phyloP scores from a whole-genome alignment of 2,888 invertebrate genomes.

The Hedya salicella region DNA sequence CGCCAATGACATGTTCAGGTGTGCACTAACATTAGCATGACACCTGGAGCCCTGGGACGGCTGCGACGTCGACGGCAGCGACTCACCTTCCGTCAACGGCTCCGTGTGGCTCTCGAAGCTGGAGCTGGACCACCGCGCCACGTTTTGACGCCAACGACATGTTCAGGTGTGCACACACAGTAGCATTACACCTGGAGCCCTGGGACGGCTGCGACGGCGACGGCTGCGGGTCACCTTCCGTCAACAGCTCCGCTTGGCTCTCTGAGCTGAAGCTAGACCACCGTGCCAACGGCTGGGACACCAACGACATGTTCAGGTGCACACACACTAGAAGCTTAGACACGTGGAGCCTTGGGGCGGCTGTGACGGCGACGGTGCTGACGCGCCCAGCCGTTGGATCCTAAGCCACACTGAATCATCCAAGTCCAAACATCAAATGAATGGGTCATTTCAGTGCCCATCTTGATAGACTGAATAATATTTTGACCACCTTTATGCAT shows the following conservation, averaged over 20 bases:
- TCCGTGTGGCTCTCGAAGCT: constrained; percentile 87
- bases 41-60: constrained; percentile 96
- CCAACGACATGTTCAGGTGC: constrained; percentile 95
- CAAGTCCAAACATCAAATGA: too few relatives aligned
- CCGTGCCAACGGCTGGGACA: constrained; percentile 97
- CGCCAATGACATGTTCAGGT: constrained; percentile 96
- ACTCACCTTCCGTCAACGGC: constrained; percentile 83
- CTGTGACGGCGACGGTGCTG: constrained; percentile 76
- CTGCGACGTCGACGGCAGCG: constrained; percentile 79
- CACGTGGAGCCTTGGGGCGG: constrained; percentile 96
- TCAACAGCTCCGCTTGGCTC: constrained; percentile 86
- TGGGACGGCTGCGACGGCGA: constrained; percentile 90
- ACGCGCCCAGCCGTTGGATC: too few relatives aligned
- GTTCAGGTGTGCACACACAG: constrained; percentile 88
- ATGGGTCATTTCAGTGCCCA: too few relatives aligned
- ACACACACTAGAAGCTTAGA: too few relatives aligned
- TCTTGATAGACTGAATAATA: too few relatives aligned
- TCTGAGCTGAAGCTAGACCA: constrained; percentile 90
- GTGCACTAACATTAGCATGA: too few relatives aligned
- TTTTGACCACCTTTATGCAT: too few relatives aligned
- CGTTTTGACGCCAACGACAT: constrained; percentile 99
- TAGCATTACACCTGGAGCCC: constrained; percentile 95
- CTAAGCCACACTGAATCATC: too few relatives aligned
- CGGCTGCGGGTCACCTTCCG: constrained; percentile 74
- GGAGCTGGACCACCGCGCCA: constrained; percentile 90